These are phyloP conservation scores for Emydoidea blandingii DNA, from an alignment of 2,797 vertebrate genomes.

Conservation along the genomic window DNA sequence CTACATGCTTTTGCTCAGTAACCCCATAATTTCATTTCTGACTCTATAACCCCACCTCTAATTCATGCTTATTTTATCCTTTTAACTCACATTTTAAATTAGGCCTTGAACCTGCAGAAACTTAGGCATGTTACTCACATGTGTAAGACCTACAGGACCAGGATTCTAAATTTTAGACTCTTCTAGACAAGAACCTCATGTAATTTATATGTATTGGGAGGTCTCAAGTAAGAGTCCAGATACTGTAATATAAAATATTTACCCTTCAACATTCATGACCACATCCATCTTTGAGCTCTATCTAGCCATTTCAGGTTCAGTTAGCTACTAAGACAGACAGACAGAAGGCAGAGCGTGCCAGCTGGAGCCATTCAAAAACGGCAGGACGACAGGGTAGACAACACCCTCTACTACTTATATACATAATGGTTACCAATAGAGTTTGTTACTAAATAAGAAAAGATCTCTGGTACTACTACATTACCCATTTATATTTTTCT, in stretches of 20 bases:
- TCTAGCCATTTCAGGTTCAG: not conserved
- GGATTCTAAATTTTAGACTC: not conserved
- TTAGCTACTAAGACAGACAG: not conserved
- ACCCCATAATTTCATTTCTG: not conserved
- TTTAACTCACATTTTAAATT: fast-evolving
- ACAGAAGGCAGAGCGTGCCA: not conserved
- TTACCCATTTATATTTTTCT: not conserved
- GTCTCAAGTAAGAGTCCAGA: not conserved
- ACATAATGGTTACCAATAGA: not conserved
- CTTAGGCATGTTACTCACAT: not conserved
- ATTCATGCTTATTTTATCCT: not conserved
- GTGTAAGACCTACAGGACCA: not conserved
- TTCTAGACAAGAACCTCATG: not conserved
- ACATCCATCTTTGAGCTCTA: not conserved
- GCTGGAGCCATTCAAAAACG: not conserved
- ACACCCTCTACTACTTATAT: not conserved
- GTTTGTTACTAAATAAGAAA: not conserved
- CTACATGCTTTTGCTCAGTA: not conserved
- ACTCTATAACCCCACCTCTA: not conserved
- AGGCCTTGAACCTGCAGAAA: not conserved
- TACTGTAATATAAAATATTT: not conserved
- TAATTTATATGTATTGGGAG: not conserved
- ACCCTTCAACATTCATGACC: not conserved
- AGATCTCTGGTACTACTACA: not conserved
- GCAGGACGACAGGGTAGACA: not conserved